These are phyloP conservation scores for Adineta ricciae DNA, from an alignment of 2,888 invertebrate species.

Conservation along the genomic window DNA sequence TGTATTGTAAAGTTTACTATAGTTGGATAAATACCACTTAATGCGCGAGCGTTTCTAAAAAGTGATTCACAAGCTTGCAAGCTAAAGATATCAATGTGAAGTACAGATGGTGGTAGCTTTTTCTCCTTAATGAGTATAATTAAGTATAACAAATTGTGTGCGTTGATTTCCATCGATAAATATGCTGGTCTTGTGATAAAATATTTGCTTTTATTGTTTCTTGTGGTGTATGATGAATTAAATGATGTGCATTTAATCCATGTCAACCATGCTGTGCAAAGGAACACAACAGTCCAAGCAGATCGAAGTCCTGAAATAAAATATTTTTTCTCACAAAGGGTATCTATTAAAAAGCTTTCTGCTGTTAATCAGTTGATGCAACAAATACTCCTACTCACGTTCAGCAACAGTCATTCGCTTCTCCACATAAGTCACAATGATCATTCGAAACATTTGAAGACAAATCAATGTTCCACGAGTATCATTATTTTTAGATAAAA, in stretches of 20 bases:
- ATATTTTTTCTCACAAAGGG: background rate
- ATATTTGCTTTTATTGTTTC: background rate
- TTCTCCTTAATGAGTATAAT: background rate
- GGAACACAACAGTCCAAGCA: background rate
- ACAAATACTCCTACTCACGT: background rate
- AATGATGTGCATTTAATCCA: background rate
- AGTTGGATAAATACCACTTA: background rate
- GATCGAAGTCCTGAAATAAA: background rate
- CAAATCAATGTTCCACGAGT: background rate
- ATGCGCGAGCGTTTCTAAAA: background rate
- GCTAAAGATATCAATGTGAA: background rate
- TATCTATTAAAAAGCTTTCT: background rate
- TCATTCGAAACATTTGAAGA: background rate
- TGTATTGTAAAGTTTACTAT: background rate
- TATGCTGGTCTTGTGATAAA: background rate
- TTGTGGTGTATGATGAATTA: background rate
- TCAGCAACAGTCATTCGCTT: background rate
- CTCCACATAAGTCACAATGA: background rate
- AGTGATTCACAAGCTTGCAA: background rate
- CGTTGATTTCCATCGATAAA: background rate
- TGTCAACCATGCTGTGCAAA: background rate
- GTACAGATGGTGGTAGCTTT: background rate
- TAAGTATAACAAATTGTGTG: slow-evolving; percentile 2
- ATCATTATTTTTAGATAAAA: background rate
- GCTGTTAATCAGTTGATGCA: background rate